These are phyloP conservation scores for Herpetotheres cachinnans DNA, from an alignment of 2,113 vertebrate species.

Conservation along the genomic window DNA sequence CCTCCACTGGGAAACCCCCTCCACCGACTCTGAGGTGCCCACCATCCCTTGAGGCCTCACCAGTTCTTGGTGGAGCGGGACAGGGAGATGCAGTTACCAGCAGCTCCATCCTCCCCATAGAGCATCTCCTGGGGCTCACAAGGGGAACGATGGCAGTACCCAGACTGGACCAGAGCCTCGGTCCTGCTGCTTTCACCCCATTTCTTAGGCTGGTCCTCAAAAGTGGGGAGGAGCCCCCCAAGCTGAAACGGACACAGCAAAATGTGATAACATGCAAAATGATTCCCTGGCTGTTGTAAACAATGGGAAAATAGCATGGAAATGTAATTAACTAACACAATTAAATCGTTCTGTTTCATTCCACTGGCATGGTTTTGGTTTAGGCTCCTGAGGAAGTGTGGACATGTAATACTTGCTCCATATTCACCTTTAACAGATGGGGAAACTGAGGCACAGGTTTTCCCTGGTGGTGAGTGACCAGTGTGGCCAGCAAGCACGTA, in stretches of 20 bases:
- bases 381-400: background rate
- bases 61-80: background rate
- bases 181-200: background rate
- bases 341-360: background rate
- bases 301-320: background rate
- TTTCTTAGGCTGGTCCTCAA: background rate
- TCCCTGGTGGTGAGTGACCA: background rate
- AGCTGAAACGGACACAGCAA: background rate
- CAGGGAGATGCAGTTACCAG: background rate
- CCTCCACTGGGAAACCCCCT: background rate
- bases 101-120: background rate
- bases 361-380: background rate
- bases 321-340: background rate
- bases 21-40: background rate
- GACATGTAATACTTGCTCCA: background rate
- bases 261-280: background rate
- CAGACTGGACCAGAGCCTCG: fast-evolving
- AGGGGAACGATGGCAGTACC: fast-evolving
- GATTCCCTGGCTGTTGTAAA: background rate
- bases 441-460: background rate
- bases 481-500: background rate
- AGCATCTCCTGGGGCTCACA: background rate
- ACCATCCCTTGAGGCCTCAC: background rate
- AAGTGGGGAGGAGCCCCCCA: background rate
- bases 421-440: background rate